These are phyloP conservation scores for Epinephelus awoara DNA, from an alignment of 2,797 vertebrate genomes.

Conservation along the genomic window DNA sequence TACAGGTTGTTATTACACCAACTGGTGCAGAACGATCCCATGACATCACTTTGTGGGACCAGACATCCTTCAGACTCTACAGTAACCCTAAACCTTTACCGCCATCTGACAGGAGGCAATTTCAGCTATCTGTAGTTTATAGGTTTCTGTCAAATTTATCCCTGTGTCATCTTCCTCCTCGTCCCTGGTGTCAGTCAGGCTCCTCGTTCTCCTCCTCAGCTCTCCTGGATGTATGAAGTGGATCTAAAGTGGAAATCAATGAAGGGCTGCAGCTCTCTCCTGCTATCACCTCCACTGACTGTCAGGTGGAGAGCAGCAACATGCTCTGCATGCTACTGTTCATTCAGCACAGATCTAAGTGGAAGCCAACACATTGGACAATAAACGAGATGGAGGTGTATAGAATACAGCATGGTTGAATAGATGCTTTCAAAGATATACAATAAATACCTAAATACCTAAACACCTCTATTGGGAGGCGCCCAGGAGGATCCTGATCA, in stretches of 20 bases:
- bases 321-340: conserved; percentile 15
- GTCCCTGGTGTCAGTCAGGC: conserved; percentile 37
- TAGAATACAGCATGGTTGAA: no score
- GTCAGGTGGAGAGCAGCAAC: conserved; percentile 24
- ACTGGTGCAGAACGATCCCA: not conserved
- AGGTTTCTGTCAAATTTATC: not conserved
- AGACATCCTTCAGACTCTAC: not conserved
- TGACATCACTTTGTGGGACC: not conserved
- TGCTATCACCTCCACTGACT: conserved; percentile 37
- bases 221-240: conserved; percentile 50
- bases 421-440: no score
- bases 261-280: conserved; percentile 25
- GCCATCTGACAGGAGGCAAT: not conserved
- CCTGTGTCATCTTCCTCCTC: not conserved
- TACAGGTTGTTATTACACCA: not conserved
- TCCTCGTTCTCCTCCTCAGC: conserved; percentile 28
- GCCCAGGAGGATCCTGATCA: no score
- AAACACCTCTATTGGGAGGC: no score
- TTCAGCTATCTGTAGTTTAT: not conserved
- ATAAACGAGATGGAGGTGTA: not conserved
- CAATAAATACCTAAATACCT: no score
- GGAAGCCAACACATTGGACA: not conserved
- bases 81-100: not conserved
- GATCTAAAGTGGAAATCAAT: conserved; percentile 66
- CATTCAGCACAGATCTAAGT: conserved; percentile 12